Percentiles rank a stretch among this genome's conserved stretches.
These are phyloP conservation scores for Chaetodon auriga DNA, from an alignment of 2,113 vertebrate genomes.

Conservation along the genomic window DNA sequence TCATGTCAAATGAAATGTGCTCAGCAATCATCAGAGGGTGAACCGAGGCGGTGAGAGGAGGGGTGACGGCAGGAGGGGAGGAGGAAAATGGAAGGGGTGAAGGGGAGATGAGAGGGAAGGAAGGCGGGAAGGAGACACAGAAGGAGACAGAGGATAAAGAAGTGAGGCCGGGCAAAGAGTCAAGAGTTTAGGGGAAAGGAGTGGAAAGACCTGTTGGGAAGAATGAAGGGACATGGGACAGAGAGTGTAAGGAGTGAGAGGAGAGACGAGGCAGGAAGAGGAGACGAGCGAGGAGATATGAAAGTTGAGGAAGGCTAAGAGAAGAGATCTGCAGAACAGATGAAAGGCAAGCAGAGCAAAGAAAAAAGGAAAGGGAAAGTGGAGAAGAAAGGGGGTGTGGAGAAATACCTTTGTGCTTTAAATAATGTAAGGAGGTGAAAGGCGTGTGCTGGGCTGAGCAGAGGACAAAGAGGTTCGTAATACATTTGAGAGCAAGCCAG, in stretches of 20 bases:
- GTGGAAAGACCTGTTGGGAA: conserved; percentile 4
- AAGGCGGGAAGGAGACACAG: conserved; percentile 4
- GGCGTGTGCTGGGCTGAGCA: conserved; percentile 32
- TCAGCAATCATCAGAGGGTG: conserved; percentile 73
- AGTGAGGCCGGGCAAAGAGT: conserved; percentile 12
- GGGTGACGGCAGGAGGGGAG: conserved; percentile 25
- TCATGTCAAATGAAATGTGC: conserved; percentile 81
- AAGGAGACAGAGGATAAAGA: conserved; percentile 14
- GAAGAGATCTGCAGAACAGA: conserved; percentile 33
- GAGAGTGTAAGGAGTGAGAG: neutral
- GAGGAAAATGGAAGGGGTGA: conserved; percentile 17
- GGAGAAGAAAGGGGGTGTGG: neutral
- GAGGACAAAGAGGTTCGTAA: conserved; percentile 48
- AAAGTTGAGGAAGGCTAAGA: conserved; percentile 17
- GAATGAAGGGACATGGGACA: neutral
- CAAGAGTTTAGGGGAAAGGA: conserved; percentile 8
- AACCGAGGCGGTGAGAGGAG: conserved; percentile 51
- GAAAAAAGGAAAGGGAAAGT: conserved; percentile 14
- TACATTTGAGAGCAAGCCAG: neutral
- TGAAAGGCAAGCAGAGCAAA: conserved; percentile 44
- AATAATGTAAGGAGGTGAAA: conserved; percentile 71
- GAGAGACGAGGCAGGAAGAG: conserved; percentile 26
- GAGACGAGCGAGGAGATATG: conserved; percentile 10
- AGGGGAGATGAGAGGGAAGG: conserved; percentile 34
- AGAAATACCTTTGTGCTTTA: conserved; percentile 52